phyloP scores from a whole-genome alignment of 2,888 invertebrate genomes.

The Leptinotarsa tumamoca region DNA sequence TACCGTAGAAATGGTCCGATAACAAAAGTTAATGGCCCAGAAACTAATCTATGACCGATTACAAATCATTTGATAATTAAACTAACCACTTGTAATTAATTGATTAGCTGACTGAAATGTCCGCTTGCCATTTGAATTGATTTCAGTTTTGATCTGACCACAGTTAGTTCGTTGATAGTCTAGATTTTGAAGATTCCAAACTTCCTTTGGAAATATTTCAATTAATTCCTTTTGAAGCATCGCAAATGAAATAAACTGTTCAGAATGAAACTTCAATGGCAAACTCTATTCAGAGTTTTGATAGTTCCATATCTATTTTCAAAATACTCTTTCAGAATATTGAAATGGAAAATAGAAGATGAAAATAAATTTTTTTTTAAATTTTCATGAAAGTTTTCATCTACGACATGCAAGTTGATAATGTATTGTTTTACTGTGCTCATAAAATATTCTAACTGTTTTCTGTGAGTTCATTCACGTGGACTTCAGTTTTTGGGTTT shows the following conservation, averaged over 20 bases:
- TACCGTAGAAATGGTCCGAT: conserved; percentile 46
- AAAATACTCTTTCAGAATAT: no score
- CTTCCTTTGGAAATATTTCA: neutral
- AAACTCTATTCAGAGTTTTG: no score
- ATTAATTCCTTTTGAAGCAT: neutral
- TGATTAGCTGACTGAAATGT: conserved; percentile 38
- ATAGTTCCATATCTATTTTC: no score
- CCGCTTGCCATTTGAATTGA: conserved; percentile 20
- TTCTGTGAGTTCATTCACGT: no score
- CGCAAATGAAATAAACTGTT: neutral
- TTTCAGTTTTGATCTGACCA: neutral
- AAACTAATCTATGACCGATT: conserved; percentile 50
- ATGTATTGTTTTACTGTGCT: no score
- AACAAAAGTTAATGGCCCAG: conserved; percentile 48
- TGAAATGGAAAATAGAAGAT: no score
- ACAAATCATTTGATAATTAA: conserved; percentile 52
- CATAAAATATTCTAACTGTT: no score
- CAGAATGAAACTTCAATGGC: no score
- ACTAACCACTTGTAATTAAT: conserved; percentile 49
- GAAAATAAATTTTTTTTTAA: no score
- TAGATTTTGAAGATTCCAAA: conserved; percentile 1
- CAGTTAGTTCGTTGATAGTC: neutral
- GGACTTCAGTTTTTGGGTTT: no score
- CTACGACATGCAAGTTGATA: no score
- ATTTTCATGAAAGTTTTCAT: no score